Evolutionary conservation across 2,113 vertebrate genomes (phyloP).

Genomic region (Zeus faber): DNA sequence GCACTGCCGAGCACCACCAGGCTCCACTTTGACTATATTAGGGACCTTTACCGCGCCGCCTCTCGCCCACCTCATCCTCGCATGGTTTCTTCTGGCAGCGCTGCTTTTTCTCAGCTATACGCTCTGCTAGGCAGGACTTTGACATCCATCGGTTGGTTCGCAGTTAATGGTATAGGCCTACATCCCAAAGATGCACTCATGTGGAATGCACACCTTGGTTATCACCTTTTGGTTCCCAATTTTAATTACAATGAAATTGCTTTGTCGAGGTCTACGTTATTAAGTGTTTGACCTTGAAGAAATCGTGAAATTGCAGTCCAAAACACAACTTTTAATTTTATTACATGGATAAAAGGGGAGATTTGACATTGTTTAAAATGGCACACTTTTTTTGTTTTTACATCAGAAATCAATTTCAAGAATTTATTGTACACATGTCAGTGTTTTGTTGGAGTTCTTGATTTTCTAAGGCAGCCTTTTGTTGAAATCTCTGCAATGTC

Average conservation of each 20-base stretch:
- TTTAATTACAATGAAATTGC: no score
- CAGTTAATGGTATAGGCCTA: background rate
- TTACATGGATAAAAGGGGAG: no score
- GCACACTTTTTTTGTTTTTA: no score
- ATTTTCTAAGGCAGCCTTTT: background rate
- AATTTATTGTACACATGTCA: no score
- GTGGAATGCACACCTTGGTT: background rate
- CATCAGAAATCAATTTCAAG: no score
- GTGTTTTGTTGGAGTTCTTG: background rate
- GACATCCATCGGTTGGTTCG: constrained; percentile 1
- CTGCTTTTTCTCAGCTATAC: constrained; percentile 1
- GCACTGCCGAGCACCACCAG: constrained; percentile 37
- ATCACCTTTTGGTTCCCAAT: no score
- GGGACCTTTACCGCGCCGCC: constrained; percentile 23
- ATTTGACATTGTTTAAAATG: no score
- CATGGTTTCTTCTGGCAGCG: constrained; percentile 2
- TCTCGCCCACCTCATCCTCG: constrained; percentile 13
- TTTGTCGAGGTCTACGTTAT: no score
- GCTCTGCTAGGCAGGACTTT: constrained; percentile 1
- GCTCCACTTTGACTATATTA: constrained; percentile 54
- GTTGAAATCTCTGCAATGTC: background rate
- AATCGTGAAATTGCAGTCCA: no score
- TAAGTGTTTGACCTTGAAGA: no score
- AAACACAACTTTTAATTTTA: no score
- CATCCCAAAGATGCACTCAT: background rate